These are phyloP conservation scores for Cheilosia soror DNA, from an alignment of 2,888 invertebrate genomes.

Conservation along the genomic window DNA sequence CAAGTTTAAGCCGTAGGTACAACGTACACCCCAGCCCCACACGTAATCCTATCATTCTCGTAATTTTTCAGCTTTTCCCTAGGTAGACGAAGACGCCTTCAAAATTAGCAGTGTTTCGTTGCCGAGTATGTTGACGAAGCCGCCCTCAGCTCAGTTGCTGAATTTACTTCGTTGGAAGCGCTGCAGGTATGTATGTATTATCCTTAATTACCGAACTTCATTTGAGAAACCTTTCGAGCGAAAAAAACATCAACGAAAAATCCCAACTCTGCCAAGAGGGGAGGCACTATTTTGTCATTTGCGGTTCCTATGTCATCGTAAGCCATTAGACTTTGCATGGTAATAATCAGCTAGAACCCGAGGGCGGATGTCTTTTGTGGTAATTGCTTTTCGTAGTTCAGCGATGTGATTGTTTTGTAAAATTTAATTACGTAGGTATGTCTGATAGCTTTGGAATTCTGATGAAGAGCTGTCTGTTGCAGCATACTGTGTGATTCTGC, in stretches of 20 bases:
- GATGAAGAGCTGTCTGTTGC: constrained; percentile 13
- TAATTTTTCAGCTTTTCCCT: neutral
- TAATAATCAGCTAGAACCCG: constrained; percentile 39
- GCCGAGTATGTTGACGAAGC: neutral
- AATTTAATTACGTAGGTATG: constrained; percentile 42
- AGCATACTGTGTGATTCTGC: neutral
- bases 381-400: constrained; percentile 56
- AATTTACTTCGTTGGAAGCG: constrained; percentile 28
- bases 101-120: constrained; percentile 54
- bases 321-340: constrained; percentile 51
- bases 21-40: neutral
- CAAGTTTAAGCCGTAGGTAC: constrained; percentile 13
- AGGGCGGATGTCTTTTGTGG: constrained; percentile 37
- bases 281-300: constrained; percentile 62
- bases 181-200: constrained; percentile 60
- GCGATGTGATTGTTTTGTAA: constrained; percentile 44
- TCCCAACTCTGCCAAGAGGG: constrained; percentile 1
- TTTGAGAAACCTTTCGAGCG: constrained; percentile 20
- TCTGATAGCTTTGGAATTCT: constrained; percentile 3
- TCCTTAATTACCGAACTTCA: constrained; percentile 67
- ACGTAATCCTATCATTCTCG: neutral
- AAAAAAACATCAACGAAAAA: neutral
- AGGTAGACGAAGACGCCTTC: constrained; percentile 19
- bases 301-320: constrained; percentile 63
- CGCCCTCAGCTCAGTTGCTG: constrained; percentile 13